phyloP scores from a whole-genome alignment of 2,113 vertebrate species.

The Apodemus sylvaticus region DNA sequence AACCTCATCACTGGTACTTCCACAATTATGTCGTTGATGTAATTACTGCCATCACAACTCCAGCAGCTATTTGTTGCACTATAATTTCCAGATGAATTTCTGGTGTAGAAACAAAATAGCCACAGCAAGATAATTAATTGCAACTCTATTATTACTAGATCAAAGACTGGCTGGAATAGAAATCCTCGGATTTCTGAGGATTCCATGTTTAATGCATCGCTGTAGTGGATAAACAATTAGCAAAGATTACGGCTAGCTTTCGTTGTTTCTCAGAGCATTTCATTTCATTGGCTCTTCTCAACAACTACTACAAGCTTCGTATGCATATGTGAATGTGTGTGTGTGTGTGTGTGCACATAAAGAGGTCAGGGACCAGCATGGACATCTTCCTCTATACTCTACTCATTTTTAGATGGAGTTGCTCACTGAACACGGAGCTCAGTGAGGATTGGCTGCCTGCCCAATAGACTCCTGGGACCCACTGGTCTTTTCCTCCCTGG shows the following conservation, averaged over 20 bases:
- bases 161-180: not conserved
- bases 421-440: not conserved
- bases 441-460: not conserved
- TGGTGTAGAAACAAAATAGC: conserved; percentile 59
- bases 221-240: not conserved
- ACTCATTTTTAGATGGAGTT: too few relatives aligned
- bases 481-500: not conserved
- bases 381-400: not conserved
- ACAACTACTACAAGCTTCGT: not conserved
- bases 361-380: not conserved
- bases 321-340: not conserved
- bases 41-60: conserved; percentile 60
- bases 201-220: not conserved
- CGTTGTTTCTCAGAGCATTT: not conserved
- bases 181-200: conserved; percentile 2
- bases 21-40: conserved; percentile 42
- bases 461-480: too few relatives aligned
- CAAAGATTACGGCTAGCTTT: not conserved
- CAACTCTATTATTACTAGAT: conserved; percentile 29
- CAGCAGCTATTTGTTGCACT: conserved; percentile 44
- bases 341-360: not conserved
- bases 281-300: not conserved
- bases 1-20: conserved; percentile 22
- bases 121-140: conserved; percentile 58
- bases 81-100: conserved; percentile 68